A percentile compares a stretch with the other conserved stretches of the same genome.
phyloP scores from a whole-genome alignment of 2,113 vertebrate species.

The Pelusios castaneus region DNA sequence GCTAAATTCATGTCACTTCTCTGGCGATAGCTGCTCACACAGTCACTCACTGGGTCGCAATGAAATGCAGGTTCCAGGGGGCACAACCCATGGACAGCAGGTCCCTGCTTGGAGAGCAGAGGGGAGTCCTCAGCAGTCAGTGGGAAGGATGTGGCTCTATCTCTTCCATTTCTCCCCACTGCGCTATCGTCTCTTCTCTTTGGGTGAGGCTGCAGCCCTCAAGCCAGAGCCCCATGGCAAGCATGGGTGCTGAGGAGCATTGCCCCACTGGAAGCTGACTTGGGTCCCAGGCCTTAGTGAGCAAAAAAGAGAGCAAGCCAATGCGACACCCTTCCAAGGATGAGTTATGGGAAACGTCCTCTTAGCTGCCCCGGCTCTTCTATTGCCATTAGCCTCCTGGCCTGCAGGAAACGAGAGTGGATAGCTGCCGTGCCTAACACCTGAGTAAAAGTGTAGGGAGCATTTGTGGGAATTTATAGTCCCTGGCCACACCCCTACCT shows the following conservation, averaged over 20 bases:
- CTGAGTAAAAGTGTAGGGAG: neutral
- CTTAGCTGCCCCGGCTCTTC: neutral
- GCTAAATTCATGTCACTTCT: neutral
- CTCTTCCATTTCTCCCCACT: neutral
- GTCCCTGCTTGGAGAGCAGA: fast-evolving
- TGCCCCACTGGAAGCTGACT: neutral
- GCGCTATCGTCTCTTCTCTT: neutral
- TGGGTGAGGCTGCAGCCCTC: neutral
- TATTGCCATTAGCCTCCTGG: neutral
- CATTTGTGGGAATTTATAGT: neutral
- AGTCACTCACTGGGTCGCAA: neutral
- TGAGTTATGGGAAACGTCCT: neutral
- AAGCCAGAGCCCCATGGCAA: neutral
- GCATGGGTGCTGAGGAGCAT: neutral
- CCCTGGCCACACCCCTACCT: neutral
- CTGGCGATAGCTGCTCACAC: neutral
- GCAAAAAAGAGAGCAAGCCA: neutral
- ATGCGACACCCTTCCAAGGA: neutral
- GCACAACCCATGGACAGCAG: neutral
- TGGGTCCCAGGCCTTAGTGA: neutral
- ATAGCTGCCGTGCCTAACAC: neutral
- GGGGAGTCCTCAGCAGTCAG: neutral
- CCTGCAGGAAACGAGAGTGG: neutral
- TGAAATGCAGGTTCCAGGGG: neutral
- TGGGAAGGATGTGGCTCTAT: neutral